Base-by-base conservation (phyloP, 2,113 vertebrate species). In the Mirza zaza region DNA sequence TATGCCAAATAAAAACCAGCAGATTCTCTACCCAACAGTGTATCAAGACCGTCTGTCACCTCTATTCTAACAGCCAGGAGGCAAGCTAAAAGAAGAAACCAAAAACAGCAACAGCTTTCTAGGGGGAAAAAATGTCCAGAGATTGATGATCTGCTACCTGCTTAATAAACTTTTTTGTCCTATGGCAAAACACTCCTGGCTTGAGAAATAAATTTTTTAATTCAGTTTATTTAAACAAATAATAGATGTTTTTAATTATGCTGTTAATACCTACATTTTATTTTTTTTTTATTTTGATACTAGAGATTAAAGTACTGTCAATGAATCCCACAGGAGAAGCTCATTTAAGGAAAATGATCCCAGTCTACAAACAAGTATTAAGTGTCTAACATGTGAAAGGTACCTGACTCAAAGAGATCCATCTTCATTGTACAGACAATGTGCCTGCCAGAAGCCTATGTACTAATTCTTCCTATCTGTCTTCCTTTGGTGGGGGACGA, bases 1-100 rank as follows among this genome's bases (percentile, higher is more conserved):
- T 95, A 86, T 93, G 73, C 89, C 94, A 96, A 95, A 96, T 94
- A 88, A 97, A 97, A 98, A n/a, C 57, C 71, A 95, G n/a, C 84
- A 97, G 97, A 96, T 90, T 97, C 50, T 90, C 68, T 93, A 79
- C 48, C 90, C 90, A 91, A 96, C 79, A 87, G 88, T 94, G 1
- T 89, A 96, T 92, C 91, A 93, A 94, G 39, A 95, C 87, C 3
- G 80, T 97, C 93, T 98, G 93, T 95, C 86, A 95, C 87, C 91
- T 96, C 48, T 89, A 82, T 65, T 90, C 67, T 76, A 95, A 97
- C 50, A 90, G 93, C 73, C 84, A 98, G 81, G 32, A 97, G 71
- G 57, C 94, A 97, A 91, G 52, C 77, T 95, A 92, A 94, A 97
- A 95, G 71, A 96, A 95, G 48, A 75, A 91, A 95, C 32, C 27